phyloP scores from a whole-genome alignment of 2,888 invertebrate species.

The Apoda limacodes region DNA sequence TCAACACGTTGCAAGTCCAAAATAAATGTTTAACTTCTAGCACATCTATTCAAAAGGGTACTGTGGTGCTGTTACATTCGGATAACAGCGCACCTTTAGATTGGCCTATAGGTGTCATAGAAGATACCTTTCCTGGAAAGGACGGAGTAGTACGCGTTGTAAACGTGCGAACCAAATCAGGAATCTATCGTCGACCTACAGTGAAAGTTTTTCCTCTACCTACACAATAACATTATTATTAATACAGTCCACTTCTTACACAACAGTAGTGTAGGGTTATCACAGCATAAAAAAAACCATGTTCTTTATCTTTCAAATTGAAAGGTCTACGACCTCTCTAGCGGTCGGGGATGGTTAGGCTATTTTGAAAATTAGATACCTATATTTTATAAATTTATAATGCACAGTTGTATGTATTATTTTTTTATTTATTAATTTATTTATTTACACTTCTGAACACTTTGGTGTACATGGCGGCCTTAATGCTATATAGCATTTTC shows the following conservation, averaged over 20 bases:
- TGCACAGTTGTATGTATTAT: no score
- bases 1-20: not conserved
- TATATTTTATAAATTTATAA: no score
- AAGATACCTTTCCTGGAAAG: not conserved
- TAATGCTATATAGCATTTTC: no score
- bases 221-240: not conserved
- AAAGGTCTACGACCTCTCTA: no score
- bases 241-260: not conserved
- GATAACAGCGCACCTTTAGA: conserved; percentile 1
- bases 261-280: no score
- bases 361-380: no score
- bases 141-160: conserved; percentile 1
- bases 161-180: not conserved
- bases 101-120: not conserved
- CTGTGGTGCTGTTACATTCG: conserved; percentile 1
- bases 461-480: no score
- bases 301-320: no score
- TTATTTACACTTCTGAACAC: no score
- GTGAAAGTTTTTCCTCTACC: conserved; percentile 1
- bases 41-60: not conserved
- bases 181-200: not conserved
- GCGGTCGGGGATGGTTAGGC: no score
- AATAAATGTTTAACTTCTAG: not conserved
- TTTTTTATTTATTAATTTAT: no score
- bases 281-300: no score